These are phyloP conservation scores for Psococerastis gibbosa DNA, from an alignment of 2,888 invertebrate species.

Conservation along the genomic window DNA sequence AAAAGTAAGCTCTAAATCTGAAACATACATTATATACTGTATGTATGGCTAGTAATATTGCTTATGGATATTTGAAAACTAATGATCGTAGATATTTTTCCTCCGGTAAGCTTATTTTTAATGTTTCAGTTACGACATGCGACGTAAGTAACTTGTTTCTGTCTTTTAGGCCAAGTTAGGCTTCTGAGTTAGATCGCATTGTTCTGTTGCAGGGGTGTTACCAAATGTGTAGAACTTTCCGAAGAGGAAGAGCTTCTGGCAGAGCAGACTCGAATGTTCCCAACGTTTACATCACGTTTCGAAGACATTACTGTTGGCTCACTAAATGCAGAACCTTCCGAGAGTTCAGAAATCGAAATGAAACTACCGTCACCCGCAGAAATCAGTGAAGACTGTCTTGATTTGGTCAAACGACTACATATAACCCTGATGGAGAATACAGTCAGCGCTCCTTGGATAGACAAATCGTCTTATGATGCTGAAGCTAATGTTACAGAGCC, in stretches of 20 bases:
- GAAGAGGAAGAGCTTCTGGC: constrained; percentile 45
- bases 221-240: constrained; percentile 42
- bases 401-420: not conserved
- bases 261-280: constrained; percentile 51
- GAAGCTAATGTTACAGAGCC: no score
- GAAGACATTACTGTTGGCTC: constrained; percentile 23
- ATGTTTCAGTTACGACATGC: no score
- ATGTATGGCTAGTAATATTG: no score
- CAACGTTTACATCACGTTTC: constrained; percentile 34
- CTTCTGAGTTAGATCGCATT: no score
- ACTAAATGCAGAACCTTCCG: not conserved
- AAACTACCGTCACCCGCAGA: not conserved
- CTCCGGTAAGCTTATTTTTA: not conserved
- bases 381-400: not conserved
- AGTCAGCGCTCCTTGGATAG: not conserved
- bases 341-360: no score
- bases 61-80: no score
- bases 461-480: no score
- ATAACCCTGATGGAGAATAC: not conserved
- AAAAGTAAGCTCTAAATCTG: constrained; percentile 16
- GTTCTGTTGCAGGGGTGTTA: constrained; percentile 25
- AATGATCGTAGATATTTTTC: no score
- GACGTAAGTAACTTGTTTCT: no score
- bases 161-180: no score
- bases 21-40: no score